Base-by-base conservation (phyloP, 2,113 vertebrate species). In the Scytalopus superciliaris region DNA sequence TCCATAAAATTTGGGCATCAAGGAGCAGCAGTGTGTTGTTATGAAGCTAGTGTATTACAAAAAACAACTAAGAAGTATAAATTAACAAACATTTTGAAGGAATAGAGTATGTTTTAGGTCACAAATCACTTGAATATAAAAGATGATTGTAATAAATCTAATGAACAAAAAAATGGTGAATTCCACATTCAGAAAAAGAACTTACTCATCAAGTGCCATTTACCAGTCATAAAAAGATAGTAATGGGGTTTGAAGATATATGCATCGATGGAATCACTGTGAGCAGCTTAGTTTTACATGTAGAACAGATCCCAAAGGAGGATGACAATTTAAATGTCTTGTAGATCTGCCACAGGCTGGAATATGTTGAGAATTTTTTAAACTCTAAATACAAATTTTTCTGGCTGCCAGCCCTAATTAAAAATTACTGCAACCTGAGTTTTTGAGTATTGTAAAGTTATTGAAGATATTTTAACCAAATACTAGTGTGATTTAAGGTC, bases 71-170 rank as follows among this genome's bases (percentile, higher is more conserved):
- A 82, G 33, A 64, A 56, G 28, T 53, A 79, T 30, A 82, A 92
- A 96, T 77, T 79, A 56, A 19, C 27, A 52, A 87, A 96, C 93
- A 52, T 56, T 45, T 89, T 88, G 81, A 93, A 59, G 49, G 52
- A 94, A 93, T 50, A 37, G 6, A 87, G 22, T 85, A 69, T 6
- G 21, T 44, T 33, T n/a, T 28, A 63, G 73, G 7, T 80, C 16
- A 85, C 70, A 80, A 96, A 95, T 95, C 12, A 68, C 18, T 35
- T 94, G 24, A 83, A 74, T 92, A 79, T 76, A 67, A 92, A 96
- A 76, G 40, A 74, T n/a, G 86, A 88, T 23, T 35, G 25, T 76
- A 95, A 90, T 13, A 28, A 91, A 92, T 91, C 64, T 92, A 47
- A 80, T 59, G 39, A 84, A 40, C 49, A 52, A 93, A 92, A 50